Conservation (phyloP, 2,113 vertebrate species). For the Nothoprocta pentlandii region DNA sequence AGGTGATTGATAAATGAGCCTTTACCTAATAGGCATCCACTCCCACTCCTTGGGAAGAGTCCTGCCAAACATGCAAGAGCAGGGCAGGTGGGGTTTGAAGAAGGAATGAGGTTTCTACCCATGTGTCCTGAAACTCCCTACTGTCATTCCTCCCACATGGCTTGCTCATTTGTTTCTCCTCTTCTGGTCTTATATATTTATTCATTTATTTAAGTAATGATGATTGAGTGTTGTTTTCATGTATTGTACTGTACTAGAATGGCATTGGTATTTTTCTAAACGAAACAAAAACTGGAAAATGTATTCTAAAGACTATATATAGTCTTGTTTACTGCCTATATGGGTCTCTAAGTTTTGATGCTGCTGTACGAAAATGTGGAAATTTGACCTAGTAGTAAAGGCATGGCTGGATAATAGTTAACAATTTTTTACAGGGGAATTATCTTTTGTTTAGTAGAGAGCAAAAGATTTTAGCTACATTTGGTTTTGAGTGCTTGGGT, state of each 20-base stretch:
- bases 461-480: background rate
- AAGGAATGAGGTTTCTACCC: background rate
- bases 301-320: background rate
- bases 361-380: background rate
- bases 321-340: accelerated
- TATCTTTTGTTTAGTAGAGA: background rate
- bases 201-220: background rate
- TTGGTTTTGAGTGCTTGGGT: background rate
- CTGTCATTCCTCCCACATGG: background rate
- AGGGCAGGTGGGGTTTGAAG: background rate
- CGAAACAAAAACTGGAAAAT: background rate
- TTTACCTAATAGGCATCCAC: background rate
- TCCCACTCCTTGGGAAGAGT: background rate
- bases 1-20: background rate
- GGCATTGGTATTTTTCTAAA: background rate
- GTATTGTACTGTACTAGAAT: accelerated
- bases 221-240: background rate
- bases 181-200: background rate
- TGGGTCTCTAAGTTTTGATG: background rate
- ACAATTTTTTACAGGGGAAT: background rate
- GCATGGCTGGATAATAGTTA: background rate
- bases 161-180: background rate
- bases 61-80: background rate
- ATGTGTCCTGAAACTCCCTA: background rate
- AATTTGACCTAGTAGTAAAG: background rate